A percentile compares a stretch with the other conserved stretches of the same genome.
phyloP scores from a whole-genome alignment of 2,797 vertebrate genomes.

The Ptychobarbus kaznakovi region DNA sequence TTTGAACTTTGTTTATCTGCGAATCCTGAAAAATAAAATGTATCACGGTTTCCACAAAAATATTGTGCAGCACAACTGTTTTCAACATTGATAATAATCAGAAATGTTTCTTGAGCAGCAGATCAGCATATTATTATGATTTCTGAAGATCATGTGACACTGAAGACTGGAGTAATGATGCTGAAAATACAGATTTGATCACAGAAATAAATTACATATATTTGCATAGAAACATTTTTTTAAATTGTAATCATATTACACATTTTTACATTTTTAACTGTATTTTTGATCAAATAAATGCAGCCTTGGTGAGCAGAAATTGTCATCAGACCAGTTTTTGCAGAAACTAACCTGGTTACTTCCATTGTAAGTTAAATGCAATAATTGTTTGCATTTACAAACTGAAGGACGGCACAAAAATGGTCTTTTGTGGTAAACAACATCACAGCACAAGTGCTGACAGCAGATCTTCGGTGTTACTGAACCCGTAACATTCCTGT shows the following conservation, averaged over 20 bases:
- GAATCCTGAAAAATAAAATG: neutral
- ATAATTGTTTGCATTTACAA: neutral
- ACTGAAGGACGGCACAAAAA: neutral
- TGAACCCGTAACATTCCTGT: neutral
- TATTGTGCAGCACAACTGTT: neutral
- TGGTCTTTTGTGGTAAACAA: neutral
- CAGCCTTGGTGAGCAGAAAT: neutral
- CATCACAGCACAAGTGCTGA: neutral
- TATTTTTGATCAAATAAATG: neutral
- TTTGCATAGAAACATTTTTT: neutral
- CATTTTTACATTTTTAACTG: too few species aligned
- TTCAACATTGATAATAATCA: neutral
- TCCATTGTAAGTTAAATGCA: neutral
- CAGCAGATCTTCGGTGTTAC: neutral
- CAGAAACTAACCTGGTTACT: neutral
- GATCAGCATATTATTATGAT: neutral
- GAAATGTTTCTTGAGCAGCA: neutral
- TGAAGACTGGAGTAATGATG: neutral
- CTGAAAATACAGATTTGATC: neutral
- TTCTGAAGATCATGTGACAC: neutral
- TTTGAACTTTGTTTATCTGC: neutral
- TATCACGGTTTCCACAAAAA: neutral
- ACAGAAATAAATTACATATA: neutral
- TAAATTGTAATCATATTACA: neutral
- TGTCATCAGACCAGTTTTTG: neutral